These are phyloP conservation scores for Limenitis camilla DNA, from an alignment of 2,888 invertebrate species.

Conservation along the genomic window DNA sequence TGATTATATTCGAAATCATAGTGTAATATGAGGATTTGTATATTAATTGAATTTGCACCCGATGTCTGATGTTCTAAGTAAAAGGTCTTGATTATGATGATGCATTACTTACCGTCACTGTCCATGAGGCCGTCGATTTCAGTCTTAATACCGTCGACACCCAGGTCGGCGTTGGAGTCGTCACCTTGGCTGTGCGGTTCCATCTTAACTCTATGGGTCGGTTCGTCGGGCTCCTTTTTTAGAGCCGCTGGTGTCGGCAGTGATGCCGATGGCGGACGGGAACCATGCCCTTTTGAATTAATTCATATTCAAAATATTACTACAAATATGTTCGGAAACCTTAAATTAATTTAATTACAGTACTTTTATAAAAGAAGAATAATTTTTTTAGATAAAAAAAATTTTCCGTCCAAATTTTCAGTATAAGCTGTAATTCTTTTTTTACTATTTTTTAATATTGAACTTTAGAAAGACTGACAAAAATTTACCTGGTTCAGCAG, in stretches of 20 bases:
- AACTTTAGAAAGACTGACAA: too few species aligned
- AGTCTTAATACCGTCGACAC: conserved; percentile 70
- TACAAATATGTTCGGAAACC: background rate
- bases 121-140: conserved; percentile 73
- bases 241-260: conserved; percentile 68
- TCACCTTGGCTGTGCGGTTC: conserved; percentile 65
- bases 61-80: background rate
- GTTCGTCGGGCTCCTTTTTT: conserved; percentile 67
- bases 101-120: conserved; percentile 50
- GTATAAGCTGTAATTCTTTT: too few species aligned
- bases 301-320: background rate
- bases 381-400: too few species aligned
- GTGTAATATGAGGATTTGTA: too few species aligned
- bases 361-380: too few species aligned
- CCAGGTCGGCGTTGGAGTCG: conserved; percentile 55
- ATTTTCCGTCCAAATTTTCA: too few species aligned
- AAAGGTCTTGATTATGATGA: background rate
- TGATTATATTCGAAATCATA: too few species aligned
- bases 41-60: too few species aligned
- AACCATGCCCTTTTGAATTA: conserved; percentile 56
- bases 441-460: too few species aligned
- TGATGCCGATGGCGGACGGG: conserved; percentile 69
- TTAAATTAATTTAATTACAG: too few species aligned
- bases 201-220: conserved; percentile 63
- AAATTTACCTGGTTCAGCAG: conserved; percentile 62